These are phyloP conservation scores for Drosophila serrata DNA, from an alignment of 1,140 invertebrate species.

Conservation along the genomic window DNA sequence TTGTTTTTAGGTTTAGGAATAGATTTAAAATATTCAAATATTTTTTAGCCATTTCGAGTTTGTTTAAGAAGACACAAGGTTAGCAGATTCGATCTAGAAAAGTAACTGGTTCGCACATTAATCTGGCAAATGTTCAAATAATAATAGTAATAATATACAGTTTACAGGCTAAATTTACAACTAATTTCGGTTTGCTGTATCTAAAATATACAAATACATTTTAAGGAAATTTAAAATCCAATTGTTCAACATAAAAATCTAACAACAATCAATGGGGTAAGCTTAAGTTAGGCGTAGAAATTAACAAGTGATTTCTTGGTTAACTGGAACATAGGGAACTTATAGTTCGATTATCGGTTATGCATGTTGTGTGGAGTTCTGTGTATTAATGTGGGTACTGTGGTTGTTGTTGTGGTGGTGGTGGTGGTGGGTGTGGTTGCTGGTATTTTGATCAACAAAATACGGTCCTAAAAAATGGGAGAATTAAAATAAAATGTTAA, in stretches of 20 bases:
- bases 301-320: constrained; percentile 51
- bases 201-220: constrained; percentile 17
- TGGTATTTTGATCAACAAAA: constrained; percentile 61
- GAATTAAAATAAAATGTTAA: constrained; percentile 45
- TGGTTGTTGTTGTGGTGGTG: constrained; percentile 35
- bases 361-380: constrained; percentile 46
- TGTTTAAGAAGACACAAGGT: constrained; percentile 71
- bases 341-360: constrained; percentile 39
- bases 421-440: constrained; percentile 48
- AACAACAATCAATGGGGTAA: constrained; percentile 63
- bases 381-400: constrained; percentile 50
- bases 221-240: constrained; percentile 1
- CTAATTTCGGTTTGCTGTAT: constrained; percentile 4
- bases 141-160: constrained; percentile 21
- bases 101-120: constrained; percentile 46
- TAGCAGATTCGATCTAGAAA: constrained; percentile 73
- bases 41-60: constrained; percentile 46
- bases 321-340: constrained; percentile 35
- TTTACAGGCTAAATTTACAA: constrained; percentile 10
- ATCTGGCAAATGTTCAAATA: constrained; percentile 7
- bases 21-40: constrained; percentile 45
- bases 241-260: constrained; percentile 61
- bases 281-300: constrained; percentile 33
- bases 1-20: constrained; percentile 27
- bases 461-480: constrained; percentile 53